Evolutionary conservation across 2,113 vertebrate genomes (phyloP).

Genomic region (Mus pahari): DNA sequence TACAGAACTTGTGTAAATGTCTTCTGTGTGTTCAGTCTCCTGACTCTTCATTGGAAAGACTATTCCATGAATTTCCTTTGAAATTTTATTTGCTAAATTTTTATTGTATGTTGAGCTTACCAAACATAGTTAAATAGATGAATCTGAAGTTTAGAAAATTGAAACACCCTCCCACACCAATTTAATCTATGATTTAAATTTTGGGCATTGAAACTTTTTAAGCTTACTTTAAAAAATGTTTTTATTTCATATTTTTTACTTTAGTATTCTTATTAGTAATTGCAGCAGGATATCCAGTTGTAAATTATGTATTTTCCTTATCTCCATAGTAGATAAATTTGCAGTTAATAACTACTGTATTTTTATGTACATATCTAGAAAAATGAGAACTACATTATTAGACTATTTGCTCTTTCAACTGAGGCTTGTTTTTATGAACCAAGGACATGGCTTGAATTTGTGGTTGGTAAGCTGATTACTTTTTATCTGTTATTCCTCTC

Average conservation of each 20-base stretch:
- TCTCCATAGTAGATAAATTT: background rate
- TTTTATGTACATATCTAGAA: conserved; percentile 45
- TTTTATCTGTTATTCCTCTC: conserved; percentile 32
- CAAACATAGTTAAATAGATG: conserved; percentile 29
- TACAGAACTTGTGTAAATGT: background rate
- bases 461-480: conserved; percentile 20
- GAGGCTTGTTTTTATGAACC: conserved; percentile 54
- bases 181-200: conserved; percentile 9
- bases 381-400: conserved; percentile 5
- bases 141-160: conserved; percentile 4
- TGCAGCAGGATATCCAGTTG: background rate
- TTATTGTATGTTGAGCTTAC: background rate
- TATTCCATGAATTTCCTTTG: conserved; percentile 9
- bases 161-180: background rate
- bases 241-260: background rate
- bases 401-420: background rate
- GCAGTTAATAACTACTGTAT: conserved; percentile 3
- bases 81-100: conserved; percentile 58
- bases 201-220: conserved; percentile 8
- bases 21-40: background rate
- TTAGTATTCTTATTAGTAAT: conserved; percentile 40
- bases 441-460: conserved; percentile 47
- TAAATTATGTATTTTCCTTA: conserved; percentile 34
- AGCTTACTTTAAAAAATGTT: background rate
- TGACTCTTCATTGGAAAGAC: conserved; percentile 42